These are phyloP conservation scores for Drosophila koepferae DNA, from an alignment of 2,888 invertebrate species.

Conservation along the genomic window DNA sequence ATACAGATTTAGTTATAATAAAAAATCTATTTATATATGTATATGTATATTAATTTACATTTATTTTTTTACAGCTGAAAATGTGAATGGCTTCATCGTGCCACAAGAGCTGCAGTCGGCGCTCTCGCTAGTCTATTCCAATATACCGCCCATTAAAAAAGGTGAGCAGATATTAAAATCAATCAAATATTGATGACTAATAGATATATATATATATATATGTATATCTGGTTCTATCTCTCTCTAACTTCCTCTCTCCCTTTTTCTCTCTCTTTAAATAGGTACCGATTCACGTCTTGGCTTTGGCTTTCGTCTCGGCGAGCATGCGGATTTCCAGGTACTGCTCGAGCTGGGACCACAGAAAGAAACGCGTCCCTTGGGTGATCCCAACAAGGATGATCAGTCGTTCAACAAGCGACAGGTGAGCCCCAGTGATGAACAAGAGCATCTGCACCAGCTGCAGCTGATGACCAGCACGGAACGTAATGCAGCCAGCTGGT, in stretches of 20 bases:
- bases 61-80: conserved; percentile 47
- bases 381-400: conserved; percentile 83
- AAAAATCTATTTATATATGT: background rate
- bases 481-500: conserved; percentile 84
- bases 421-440: conserved; percentile 74
- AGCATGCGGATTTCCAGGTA: conserved; percentile 93
- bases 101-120: conserved; percentile 93
- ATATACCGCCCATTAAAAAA: conserved; percentile 94
- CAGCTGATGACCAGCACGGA: conserved; percentile 85
- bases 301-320: conserved; percentile 92
- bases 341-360: conserved; percentile 92
- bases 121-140: conserved; percentile 92
- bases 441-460: conserved; percentile 61
- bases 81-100: conserved; percentile 88
- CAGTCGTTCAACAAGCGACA: conserved; percentile 83
- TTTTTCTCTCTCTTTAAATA: conserved; percentile 75
- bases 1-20: background rate
- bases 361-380: conserved; percentile 89
- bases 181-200: no score
- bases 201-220: no score
- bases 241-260: background rate
- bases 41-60: background rate
- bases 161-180: no score
- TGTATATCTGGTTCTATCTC: background rate
- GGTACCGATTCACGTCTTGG: conserved; percentile 93